Conservation (phyloP, 2,797 vertebrate genomes). For the Melanotaenia parkinsoni region DNA sequence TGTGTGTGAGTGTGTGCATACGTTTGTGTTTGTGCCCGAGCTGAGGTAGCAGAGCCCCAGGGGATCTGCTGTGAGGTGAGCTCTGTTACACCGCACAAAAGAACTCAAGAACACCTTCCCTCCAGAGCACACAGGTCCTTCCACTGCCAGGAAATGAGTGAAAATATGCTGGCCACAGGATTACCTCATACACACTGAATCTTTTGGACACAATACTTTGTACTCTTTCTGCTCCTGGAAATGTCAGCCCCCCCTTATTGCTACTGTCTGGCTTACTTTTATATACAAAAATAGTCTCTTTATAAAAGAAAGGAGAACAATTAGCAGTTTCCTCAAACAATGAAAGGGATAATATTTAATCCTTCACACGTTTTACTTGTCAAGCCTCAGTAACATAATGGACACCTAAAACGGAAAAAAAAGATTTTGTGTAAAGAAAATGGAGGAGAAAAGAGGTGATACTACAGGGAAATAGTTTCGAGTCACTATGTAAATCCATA, state of each 20-base stretch:
- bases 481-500: constrained; percentile 6
- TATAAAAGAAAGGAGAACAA: not conserved
- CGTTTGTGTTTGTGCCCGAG: constrained; percentile 37
- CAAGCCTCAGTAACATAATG: not conserved
- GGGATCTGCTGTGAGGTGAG: constrained; percentile 75
- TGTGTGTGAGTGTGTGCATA: constrained; percentile 33
- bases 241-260: constrained; percentile 23
- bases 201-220: constrained; percentile 51
- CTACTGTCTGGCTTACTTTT: not conserved
- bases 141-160: constrained; percentile 66
- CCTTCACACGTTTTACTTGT: not conserved
- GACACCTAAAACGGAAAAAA: not conserved
- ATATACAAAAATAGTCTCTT: not conserved
- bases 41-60: constrained; percentile 60
- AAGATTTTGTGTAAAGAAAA: not conserved
- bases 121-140: constrained; percentile 55
- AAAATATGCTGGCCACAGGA: constrained; percentile 66
- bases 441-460: not conserved
- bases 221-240: constrained; percentile 22
- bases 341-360: not conserved
- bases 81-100: constrained; percentile 79
- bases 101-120: constrained; percentile 73
- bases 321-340: not conserved
- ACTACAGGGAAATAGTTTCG: not conserved
- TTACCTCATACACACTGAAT: constrained; percentile 66